Evolutionary conservation across 2,888 invertebrate genomes (phyloP).

Genomic region (Tenthredo scrophulariae): DNA sequence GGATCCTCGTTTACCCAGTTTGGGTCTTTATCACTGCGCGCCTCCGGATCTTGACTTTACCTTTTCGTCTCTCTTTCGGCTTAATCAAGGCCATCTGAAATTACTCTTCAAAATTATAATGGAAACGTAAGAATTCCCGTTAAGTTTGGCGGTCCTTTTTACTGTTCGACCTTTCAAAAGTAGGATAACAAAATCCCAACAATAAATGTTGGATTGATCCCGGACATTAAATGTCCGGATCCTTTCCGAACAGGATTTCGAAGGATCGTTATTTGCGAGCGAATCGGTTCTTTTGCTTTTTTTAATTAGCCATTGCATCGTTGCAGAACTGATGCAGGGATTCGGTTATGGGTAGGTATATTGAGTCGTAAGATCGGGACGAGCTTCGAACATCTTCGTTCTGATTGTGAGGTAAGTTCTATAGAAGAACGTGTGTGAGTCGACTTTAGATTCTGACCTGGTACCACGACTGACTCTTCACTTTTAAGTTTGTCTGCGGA

Average conservation of each 20-base stretch:
- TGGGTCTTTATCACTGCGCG: conserved; percentile 30
- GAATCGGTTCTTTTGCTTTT: conserved; percentile 10
- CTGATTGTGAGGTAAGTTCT: not conserved
- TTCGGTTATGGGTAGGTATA: not conserved
- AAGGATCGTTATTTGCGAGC: conserved; percentile 10
- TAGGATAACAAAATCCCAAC: not conserved
- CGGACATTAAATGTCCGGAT: conserved; percentile 23
- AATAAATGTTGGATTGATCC: conserved; percentile 19
- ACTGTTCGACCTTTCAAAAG: not conserved
- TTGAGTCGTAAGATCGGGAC: not conserved
- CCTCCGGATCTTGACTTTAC: conserved; percentile 42
- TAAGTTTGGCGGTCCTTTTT: not conserved
- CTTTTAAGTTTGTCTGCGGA: conserved; percentile 48
- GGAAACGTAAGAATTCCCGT: conserved; percentile 6
- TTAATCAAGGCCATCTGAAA: conserved; percentile 56
- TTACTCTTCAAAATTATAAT: conserved; percentile 50
- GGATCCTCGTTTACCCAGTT: conserved; percentile 42
- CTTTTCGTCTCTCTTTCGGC: conserved; percentile 54
- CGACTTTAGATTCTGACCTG: conserved; percentile 46
- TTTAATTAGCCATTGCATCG: conserved; percentile 40
- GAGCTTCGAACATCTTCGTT: not conserved
- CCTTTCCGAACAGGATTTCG: conserved; percentile 20
- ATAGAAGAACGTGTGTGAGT: not conserved
- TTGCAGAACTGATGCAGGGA: not conserved
- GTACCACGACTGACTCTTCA: conserved; percentile 44